Base-by-base conservation (phyloP, 2,888 invertebrate genomes). In the Mythimna impura region DNA sequence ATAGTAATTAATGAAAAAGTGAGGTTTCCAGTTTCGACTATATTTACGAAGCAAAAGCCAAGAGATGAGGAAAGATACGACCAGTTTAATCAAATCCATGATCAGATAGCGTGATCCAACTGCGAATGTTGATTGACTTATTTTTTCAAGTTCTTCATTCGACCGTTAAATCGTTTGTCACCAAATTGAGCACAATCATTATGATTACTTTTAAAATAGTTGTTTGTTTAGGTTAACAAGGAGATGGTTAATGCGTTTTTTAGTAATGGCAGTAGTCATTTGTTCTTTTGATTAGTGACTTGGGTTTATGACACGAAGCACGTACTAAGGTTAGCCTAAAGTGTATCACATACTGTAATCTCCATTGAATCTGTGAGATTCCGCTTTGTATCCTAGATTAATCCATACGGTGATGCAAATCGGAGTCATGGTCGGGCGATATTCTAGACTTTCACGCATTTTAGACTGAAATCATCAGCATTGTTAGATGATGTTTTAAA, bases 171-270 rank as follows among this genome's bases (percentile, higher is more conserved):
- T 73, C 47, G 25, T 74, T 71, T 75, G 70, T 69, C 69, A 74
- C 67, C 36, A 58, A 79, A 85, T 82, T 83, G 61, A 80, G 55
- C 57, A 52, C 64, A 52, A 85, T 61, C 71, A 73, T 73, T 69
- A 71, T 36, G 47, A 75, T 71, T 71, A 63, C 70, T 73, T 81
- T 76, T 72, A 65, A 80, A 78, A 71, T 47, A 77, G 74, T 68
- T 82, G 66, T 78, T 86, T 84, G 80, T 86, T 78, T 82, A 64
- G 67, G 80, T 61, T 71, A 71, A 78, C 66, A 75, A 64, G 73
- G 22, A 17, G 66, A 36, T 71, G 25, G 25, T 72, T 86, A 84
- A 81, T 74, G 73, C 77, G 76, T 78, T 86, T 65, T 71, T 74
- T 63, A 25, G 74, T 85, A 82, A 85, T 80, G 63, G 60, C 54